Base-by-base conservation (phyloP, 2,888 invertebrate species). In the Erebia palarica region DNA sequence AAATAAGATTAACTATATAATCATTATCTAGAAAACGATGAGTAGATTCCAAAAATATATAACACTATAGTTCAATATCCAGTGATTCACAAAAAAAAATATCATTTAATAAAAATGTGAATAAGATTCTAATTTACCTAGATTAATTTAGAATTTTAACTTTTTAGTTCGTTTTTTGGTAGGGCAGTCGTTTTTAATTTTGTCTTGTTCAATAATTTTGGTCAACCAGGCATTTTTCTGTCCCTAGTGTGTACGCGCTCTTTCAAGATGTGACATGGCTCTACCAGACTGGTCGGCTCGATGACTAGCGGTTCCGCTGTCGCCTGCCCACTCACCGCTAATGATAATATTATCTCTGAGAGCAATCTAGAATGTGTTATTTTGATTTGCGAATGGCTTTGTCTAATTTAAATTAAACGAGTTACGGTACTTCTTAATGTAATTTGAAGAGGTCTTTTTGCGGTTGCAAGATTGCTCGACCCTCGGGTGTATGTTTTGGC, bases 291-390 rank as follows among this genome's bases (percentile, higher is more conserved):
- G 86, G 88, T 80, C 75, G 75, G 71, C 18, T 14, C 74, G 71
- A 83, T 93, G 92, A 93, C 92, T 89, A 76, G 92, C 86, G 71
- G 80, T 86, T 88, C 86, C 79, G 83, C 82, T 91, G 92, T 92
- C 91, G 90, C 88, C 88, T 87, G 82, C 86, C 88, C 89, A 91
- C 92, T 91, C 89, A 84, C 87, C 83, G 79, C 83, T 90, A 92
- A 92, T 91, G 91, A 91, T 89, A 91, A 90, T 90, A 91, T 91
- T 91, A 90, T 90, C 89, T 85, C 87, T 91, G 88, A 88, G 78
- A 82, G 83, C 88, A 86, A 91, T 92, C 66, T 75, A 61, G 68
- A 60, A 53, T 72, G 75, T 74, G 71, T 70, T 77, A 80, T 77
- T 81, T 79, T 79, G 82, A 84, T 81, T 84, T 82, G 84, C 78